Conservation (phyloP, 1,140 invertebrate genomes). For the Ruditapes philippinarum region DNA sequence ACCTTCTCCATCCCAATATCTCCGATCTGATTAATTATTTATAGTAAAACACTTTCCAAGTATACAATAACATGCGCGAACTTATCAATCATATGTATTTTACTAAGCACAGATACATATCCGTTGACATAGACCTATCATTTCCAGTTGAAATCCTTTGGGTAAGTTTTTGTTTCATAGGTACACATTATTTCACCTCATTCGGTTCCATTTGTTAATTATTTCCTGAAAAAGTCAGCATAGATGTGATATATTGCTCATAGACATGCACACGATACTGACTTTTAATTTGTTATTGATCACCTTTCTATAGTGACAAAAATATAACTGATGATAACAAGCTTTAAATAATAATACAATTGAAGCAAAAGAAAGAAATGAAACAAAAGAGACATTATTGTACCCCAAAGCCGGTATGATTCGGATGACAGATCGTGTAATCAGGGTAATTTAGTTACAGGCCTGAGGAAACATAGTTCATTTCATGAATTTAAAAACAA, state of each 20-base stretch:
- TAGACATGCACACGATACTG: background rate
- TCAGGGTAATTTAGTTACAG: no score
- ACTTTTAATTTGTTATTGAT: background rate
- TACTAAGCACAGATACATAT: slow-evolving; percentile 2
- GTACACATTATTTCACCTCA: background rate
- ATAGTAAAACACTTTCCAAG: slow-evolving; percentile 9
- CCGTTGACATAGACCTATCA: slow-evolving; percentile 6
- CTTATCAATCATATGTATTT: slow-evolving; percentile 28
- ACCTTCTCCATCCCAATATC: background rate
- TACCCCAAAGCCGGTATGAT: no score
- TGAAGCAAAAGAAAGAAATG: no score
- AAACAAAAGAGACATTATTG: no score
- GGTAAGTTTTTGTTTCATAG: slow-evolving; percentile 11
- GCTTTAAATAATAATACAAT: no score
- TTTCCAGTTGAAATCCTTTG: background rate
- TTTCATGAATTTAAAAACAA: no score
- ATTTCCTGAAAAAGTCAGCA: background rate
- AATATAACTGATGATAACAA: no score
- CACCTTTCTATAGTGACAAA: no score
- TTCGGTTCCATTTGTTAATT: slow-evolving; percentile 34
- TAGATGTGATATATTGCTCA: background rate
- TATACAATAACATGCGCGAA: slow-evolving; percentile 8
- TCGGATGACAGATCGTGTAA: no score
- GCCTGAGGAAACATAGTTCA: no score
- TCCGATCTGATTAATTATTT: background rate